Base-by-base conservation (phyloP, 2,113 vertebrate genomes). In the Potamarius usumacintae region DNA sequence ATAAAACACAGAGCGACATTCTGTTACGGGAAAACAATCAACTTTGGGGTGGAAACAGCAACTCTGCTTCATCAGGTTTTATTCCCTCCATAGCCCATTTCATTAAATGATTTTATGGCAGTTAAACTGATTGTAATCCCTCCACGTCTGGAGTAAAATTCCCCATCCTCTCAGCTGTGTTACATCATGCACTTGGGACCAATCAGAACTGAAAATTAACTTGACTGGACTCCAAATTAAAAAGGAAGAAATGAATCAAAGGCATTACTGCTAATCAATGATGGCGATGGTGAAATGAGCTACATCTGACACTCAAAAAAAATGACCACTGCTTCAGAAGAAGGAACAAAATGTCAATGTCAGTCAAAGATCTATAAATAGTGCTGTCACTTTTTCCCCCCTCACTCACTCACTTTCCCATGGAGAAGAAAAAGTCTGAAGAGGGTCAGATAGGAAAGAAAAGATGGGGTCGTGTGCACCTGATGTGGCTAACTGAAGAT, bases 401-500 rank as follows among this genome's bases (percentile, higher is more conserved):
- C 1, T 25, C 27, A 12, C 9, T 22, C 63, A 62, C 42, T 27
- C 15, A n/a, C 27, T 58, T 67, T 25, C 18, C 11, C 62, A 6
- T 25, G 34, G 60, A 87, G 52, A 60, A 71, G n/a, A 77, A 22
- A 72, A 57, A 6, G 34, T 57, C 80, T 84, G 72, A 55, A 83
- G 67, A 72, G 58, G 65, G 84, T 62, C 76, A 85, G 67, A 82
- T 42, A 17, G 52, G 72, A 52, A 88, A 74, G 65, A 60, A 79
- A 71, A 52, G 69, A 27, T 0, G 20, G n/a, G 86, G 60, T 85
- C 77, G 60, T 57, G 67, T 6, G 15, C 30, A 78, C 78, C 86
- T 55, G 30, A 58, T 48, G 67, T 81, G 65, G 71, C 84, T 90
- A 89, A 88, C 78, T 88, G 86, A 83, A 82, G 82, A 30, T 84